Evolutionary conservation across 2,888 invertebrate genomes (phyloP), one percentile per base, ranked within the genome.

Genomic region (Euclidia mi): DNA sequence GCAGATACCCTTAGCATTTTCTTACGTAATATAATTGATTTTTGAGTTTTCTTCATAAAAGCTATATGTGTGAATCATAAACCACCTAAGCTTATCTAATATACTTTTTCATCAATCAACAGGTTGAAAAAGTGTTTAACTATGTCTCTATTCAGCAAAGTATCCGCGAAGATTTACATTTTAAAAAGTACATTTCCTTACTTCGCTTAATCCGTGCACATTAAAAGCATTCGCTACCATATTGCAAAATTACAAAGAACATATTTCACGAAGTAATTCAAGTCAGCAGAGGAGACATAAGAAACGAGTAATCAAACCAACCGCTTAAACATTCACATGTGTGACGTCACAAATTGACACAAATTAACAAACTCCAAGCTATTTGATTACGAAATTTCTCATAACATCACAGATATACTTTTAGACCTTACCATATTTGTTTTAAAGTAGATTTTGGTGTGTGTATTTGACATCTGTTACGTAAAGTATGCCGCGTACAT

Each of bases 301-400:
- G 46, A 60, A 56, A 41, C 44, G 41, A 41, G 48, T 25, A 49
- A 49, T 59, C 57, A 53, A 62, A 60, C 59, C 38, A 55, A 37
- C 50, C 53, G 53, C 48, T 44, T 49, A 38, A 45, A 51, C 32
- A 51, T 45, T 51, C 51, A 64, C 69, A 65, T 55, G 56, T 61
- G 75, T 51, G 31, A 67, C 67, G 59, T 58, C 59, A 70, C 55
- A 68, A 75, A 71, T 62, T 67, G 61, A 62, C 52, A 70, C 57
- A 73, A n/a, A 76, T 76, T 70, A 74, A 59, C 63, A 66, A 74
- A 65, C 62, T 65, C 62, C 56, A 53, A 65, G 61, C 57, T 56
- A 63, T 70, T 67, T 74, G 67, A 74, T 73, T 74, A 73, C 62
- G 50, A 40, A 45, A 69, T 61, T 38, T 60, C 47, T 49, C 48